Evolutionary conservation across 2,797 vertebrate species (phyloP), one percentile per base, ranked within the genome.

Genomic region (Halcyon chelicuti): DNA sequence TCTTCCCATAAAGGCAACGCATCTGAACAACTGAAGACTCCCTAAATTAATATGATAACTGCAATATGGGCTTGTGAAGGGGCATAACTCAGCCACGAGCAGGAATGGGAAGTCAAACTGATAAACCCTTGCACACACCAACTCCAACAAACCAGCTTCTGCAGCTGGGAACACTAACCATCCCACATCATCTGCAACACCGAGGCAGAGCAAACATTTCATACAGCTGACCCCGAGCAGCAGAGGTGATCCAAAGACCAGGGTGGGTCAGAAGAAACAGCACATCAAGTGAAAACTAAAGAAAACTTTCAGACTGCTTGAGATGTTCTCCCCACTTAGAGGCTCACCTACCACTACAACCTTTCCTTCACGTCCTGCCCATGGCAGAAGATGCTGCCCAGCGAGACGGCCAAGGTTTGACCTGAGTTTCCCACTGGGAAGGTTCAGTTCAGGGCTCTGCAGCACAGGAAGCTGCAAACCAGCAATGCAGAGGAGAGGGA

Each of bases 181-280:
- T 13, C 74, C 67, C 22, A 17, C 2, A 1, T 19, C 42, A 74
- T 33, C 55, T 73, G 26, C 67, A 35, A 28, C 37, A 28, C 3
- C 0, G 0, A n/a, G 62, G 49, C 52, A 84, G 9, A 76, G 31
- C 40, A n/a, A 35, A 20, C 7, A 3, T 39, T 4, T 35, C 15
- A 40, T 42, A 61, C 5, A 31, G 35, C 57, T 35, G 42, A 47
- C 22, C 21, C 62, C 1, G 1, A 68, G 57, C 61, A 55, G 21
- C 2, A 0, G 31, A 71, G 47, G 11, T 31, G 68, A 46, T 31
- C 65, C 55, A n/a, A 72, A 85, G 42, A 35, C 58, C 1, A 0
- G 28, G 26, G 4, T 15, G 6, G 39, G 6, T 35, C 76, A 67
- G 49, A 40, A 73, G 37, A 88, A 79, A 63, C 10, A 35, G 33